These are phyloP conservation scores for Calycopis cecrops DNA, from an alignment of 1,140 invertebrate genomes.

Conservation along the genomic window DNA sequence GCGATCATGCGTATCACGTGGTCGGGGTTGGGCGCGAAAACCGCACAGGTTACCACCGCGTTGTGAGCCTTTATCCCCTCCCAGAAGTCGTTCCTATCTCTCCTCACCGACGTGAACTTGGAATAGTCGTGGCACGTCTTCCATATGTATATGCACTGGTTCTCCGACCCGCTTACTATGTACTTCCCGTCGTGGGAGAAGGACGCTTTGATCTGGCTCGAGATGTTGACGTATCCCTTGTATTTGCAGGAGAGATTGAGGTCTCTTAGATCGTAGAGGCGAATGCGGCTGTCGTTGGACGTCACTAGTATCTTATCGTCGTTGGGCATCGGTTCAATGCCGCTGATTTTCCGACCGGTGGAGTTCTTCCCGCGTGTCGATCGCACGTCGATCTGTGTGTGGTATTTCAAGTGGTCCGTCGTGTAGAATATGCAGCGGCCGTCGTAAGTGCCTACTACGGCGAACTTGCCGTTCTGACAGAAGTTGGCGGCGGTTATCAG, in stretches of 20 bases:
- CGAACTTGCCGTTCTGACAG: constrained; percentile 98
- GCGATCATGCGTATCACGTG: constrained; percentile 89
- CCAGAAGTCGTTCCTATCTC: constrained; percentile 98
- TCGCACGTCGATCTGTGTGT: constrained; percentile 97
- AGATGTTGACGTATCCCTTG: constrained; percentile 94
- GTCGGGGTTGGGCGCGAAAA: constrained; percentile 97
- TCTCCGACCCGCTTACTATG: constrained; percentile 98
- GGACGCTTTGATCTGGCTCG: constrained; percentile 97
- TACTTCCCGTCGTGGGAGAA: constrained; percentile 98
- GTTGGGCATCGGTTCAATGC: constrained; percentile 97
- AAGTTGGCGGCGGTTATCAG: constrained; percentile 98
- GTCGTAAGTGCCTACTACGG: constrained; percentile 98
- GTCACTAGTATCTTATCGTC: constrained; percentile 98
- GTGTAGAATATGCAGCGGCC: constrained; percentile 98
- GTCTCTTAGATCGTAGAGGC: constrained; percentile 97
- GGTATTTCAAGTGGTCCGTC: constrained; percentile 98
- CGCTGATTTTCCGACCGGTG: constrained; percentile 95
- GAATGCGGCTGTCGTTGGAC: constrained; percentile 97
- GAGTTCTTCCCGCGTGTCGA: constrained; percentile 96
- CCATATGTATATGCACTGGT: constrained; percentile 98
- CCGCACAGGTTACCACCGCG: constrained; percentile 96
- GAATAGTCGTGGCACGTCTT: constrained; percentile 97
- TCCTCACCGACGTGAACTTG: constrained; percentile 94
- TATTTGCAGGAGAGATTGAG: constrained; percentile 98
- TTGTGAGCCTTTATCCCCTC: constrained; percentile 98